Percentiles rank a stretch among this genome's conserved stretches.
These are phyloP conservation scores for Imbricaverruca yamaguchii DNA, from an alignment of 2,888 invertebrate genomes.

Conservation along the genomic window DNA sequence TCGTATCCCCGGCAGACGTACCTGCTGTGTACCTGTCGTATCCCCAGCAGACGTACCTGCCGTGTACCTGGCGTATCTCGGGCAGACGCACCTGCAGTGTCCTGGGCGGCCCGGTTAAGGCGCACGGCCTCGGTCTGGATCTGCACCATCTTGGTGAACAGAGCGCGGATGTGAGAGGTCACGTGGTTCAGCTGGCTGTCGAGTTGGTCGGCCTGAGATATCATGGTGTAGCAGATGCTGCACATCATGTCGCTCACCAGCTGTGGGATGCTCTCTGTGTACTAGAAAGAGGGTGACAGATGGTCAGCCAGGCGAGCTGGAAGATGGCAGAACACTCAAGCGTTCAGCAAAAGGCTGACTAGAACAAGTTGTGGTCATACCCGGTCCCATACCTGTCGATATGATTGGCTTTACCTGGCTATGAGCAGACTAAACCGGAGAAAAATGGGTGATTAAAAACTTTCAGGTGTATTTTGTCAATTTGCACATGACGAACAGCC, in stretches of 20 bases:
- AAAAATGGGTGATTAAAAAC: too few species aligned
- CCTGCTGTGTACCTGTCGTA: too few species aligned
- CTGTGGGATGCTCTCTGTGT: not conserved
- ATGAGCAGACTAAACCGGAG: too few species aligned
- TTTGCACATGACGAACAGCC: too few species aligned
- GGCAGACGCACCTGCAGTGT: not conserved
- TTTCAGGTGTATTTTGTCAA: too few species aligned
- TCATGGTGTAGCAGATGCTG: slow-evolving; percentile 18
- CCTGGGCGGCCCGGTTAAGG: not conserved
- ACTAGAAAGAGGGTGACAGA: not conserved
- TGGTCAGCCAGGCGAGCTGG: too few species aligned
- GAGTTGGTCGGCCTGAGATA: slow-evolving; percentile 9
- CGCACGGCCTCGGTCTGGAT: slow-evolving; percentile 2
- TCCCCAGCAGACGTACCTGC: not conserved
- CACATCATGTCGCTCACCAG: slow-evolving; percentile 11
- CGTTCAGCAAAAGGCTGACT: too few species aligned
- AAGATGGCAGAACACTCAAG: too few species aligned
- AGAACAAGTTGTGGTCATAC: too few species aligned
- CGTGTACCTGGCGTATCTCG: not conserved
- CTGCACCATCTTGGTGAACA: slow-evolving; percentile 1
- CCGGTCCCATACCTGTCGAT: too few species aligned
- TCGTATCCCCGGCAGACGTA: too few species aligned
- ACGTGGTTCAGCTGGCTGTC: slow-evolving; percentile 6
- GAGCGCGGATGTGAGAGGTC: not conserved
- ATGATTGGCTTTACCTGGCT: too few species aligned